Percentiles rank a stretch among this genome's conserved stretches.
These are phyloP conservation scores for Picathartes gymnocephalus DNA, from an alignment of 2,113 vertebrate species.

Conservation along the genomic window DNA sequence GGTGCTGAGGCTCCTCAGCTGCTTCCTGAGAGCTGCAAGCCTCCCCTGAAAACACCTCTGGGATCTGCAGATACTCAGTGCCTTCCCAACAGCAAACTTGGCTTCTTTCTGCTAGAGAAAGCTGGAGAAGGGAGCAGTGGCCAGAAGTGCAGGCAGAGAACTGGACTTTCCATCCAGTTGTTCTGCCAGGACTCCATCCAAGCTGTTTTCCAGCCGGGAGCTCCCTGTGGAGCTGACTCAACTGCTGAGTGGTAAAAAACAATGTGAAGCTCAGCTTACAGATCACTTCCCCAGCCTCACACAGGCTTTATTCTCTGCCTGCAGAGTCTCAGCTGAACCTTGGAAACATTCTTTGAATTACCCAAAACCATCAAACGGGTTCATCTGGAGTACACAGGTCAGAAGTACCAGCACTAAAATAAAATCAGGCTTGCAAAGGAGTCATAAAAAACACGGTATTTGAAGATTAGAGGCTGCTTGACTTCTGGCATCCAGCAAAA, in stretches of 20 bases:
- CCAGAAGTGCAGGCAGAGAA: background rate
- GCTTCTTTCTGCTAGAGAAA: background rate
- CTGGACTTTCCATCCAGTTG: constrained; percentile 22
- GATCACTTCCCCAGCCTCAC: background rate
- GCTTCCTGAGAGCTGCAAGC: background rate
- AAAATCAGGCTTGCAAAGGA: background rate
- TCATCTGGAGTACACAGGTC: constrained; percentile 17
- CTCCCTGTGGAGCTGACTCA: constrained; percentile 40
- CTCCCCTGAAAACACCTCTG: background rate
- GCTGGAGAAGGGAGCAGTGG: background rate
- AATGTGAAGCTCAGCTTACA: constrained; percentile 2
- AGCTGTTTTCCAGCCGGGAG: background rate
- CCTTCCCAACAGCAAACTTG: background rate
- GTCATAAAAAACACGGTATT: background rate
- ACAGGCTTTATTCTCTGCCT: background rate
- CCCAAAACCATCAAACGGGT: background rate
- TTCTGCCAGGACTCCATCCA: constrained; percentile 16
- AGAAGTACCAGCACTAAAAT: background rate
- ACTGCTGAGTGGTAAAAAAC: background rate
- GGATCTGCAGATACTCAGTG: background rate
- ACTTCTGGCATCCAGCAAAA: background rate
- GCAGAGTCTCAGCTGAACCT: background rate
- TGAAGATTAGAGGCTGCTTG: background rate
- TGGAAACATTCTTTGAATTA: background rate
- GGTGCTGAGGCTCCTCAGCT: background rate